Percentiles rank a stretch among this genome's conserved stretches.
These are phyloP conservation scores for Euura saliciscinereae DNA, from an alignment of 1,140 invertebrate genomes.

Conservation along the genomic window DNA sequence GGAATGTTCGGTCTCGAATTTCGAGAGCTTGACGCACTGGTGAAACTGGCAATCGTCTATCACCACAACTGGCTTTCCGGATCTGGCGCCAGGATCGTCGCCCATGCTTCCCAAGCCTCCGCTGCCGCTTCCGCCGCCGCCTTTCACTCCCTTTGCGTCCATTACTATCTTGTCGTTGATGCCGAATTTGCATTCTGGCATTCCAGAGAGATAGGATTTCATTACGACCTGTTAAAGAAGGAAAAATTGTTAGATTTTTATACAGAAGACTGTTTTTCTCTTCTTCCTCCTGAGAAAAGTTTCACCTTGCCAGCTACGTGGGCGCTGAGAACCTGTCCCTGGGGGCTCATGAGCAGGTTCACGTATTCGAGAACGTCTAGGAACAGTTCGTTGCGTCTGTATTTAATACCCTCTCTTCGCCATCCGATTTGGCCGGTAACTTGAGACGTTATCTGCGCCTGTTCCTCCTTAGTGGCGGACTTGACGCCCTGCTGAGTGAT, in stretches of 20 bases:
- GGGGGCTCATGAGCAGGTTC: slow-evolving; percentile 98
- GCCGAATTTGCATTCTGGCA: slow-evolving; percentile 99
- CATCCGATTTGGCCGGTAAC: slow-evolving; percentile 99
- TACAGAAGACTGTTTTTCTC: neutral
- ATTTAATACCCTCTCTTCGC: slow-evolving; percentile 99
- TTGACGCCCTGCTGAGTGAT: slow-evolving; percentile 99
- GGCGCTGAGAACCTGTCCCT: slow-evolving; percentile 98
- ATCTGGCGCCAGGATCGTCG: slow-evolving; percentile 85
- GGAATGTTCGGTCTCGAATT: slow-evolving; percentile 99
- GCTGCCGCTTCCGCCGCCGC: slow-evolving; percentile 59
- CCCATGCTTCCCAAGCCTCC: slow-evolving; percentile 66
- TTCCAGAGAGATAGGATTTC: slow-evolving; percentile 99
- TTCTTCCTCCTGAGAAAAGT: neutral
- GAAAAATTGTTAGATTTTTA: slow-evolving; percentile 15
- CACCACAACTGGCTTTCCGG: slow-evolving; percentile 94
- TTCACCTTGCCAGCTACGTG: slow-evolving; percentile 94
- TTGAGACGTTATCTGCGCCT: slow-evolving; percentile 99
- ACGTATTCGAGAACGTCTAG: slow-evolving; percentile 99
- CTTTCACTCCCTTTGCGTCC: slow-evolving; percentile 92
- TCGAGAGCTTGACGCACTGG: slow-evolving; percentile 99
- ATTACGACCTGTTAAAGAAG: slow-evolving; percentile 79
- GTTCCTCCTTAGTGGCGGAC: slow-evolving; percentile 98
- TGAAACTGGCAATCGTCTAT: slow-evolving; percentile 99
- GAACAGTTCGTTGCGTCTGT: slow-evolving; percentile 97
- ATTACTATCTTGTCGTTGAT: slow-evolving; percentile 99